Base-by-base conservation (phyloP, 92 coral and sea anemone species). In the Porites evermanni region DNA sequence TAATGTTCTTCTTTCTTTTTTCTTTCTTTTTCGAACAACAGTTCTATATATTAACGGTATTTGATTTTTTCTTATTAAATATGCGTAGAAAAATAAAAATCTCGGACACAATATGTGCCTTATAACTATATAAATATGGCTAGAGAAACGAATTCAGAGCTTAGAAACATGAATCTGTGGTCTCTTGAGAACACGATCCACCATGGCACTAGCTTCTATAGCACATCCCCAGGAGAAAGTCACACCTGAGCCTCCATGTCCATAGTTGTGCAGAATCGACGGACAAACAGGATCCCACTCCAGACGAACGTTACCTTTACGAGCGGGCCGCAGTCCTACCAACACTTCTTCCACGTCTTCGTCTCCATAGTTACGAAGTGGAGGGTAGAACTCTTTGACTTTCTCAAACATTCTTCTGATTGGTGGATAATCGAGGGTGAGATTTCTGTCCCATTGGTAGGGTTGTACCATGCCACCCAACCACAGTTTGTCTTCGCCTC, bases 161-260 rank as follows among this genome's bases (percentile, higher is more conserved):
- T 73, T 83, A 44, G 87, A 83, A 9, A 19, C 54, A 51, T 73
- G 50, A 83, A 83, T 61, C 65, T 61, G 87, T 26, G 87, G 80
- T 24, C 53, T 83, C 26, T 74, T 83, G 11, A 83, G 73, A 14
- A 74, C 80, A 47, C 87, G 87, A 53, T 83, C 80, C 64, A 83
- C 87, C 87, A 83, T 83, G 18, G 80, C 79, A 24, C 80, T 74
- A 12, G 87, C 80, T 83, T 83, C 80, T 4, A 74, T 83, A 50
- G 93, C 95, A 77, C 93, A 92, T n/a, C 93, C 95, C 90, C 88
- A 92, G 16, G 93, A 92, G 74, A 92, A 83, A 17, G 91, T 89
- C 83, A 78, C 79, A 2, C 95, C 93, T 52, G 77, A 74, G 23
- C 80, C 71, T 29, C 91, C 89, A 72, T 92, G 93, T 17, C 95